phyloP scores from a whole-genome alignment of 2,113 vertebrate genomes.

The Pipa parva region DNA sequence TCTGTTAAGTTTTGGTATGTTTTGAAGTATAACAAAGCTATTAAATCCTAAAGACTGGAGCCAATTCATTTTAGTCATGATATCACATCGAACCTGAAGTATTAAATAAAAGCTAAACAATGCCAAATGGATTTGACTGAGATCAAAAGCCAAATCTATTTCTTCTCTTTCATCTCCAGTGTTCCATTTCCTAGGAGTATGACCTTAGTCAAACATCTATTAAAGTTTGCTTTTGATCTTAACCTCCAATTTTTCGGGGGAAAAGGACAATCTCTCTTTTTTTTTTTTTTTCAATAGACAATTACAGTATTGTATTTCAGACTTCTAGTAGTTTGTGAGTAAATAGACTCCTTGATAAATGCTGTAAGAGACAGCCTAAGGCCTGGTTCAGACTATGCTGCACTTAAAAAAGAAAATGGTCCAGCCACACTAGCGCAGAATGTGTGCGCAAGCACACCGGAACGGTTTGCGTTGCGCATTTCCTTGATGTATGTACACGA shows the following conservation, averaged over 20 bases:
- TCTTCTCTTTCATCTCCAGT: constrained; percentile 72
- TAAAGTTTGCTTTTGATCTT: constrained; percentile 73
- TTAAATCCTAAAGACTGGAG: constrained; percentile 50
- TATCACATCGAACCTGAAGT: constrained; percentile 57
- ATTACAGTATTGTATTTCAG: constrained; percentile 66
- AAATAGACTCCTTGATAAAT: constrained; percentile 69
- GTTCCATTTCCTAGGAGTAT: constrained; percentile 74
- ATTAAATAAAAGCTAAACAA: constrained; percentile 73
- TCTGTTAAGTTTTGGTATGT: constrained; percentile 41
- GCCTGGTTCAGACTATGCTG: too few relatives aligned
- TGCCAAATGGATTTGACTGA: constrained; percentile 70
- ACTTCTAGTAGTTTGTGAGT: constrained; percentile 59
- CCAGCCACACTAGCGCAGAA: too few relatives aligned
- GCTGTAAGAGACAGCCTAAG: constrained; percentile 61
- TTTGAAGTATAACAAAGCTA: constrained; percentile 49
- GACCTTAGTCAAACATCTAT: constrained; percentile 80
- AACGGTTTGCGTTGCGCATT: too few relatives aligned
- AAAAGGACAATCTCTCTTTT: constrained; percentile 61
- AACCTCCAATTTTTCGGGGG: constrained; percentile 41
- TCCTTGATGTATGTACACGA: too few relatives aligned
- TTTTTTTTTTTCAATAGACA: constrained; percentile 64
- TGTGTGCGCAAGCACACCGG: neutral
- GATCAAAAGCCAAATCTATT: constrained; percentile 65
- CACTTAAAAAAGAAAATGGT: too few relatives aligned
- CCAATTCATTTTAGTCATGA: constrained; percentile 53